These are phyloP conservation scores for Cancer borealis DNA, from an alignment of 2,888 invertebrate species.

Conservation along the genomic window DNA sequence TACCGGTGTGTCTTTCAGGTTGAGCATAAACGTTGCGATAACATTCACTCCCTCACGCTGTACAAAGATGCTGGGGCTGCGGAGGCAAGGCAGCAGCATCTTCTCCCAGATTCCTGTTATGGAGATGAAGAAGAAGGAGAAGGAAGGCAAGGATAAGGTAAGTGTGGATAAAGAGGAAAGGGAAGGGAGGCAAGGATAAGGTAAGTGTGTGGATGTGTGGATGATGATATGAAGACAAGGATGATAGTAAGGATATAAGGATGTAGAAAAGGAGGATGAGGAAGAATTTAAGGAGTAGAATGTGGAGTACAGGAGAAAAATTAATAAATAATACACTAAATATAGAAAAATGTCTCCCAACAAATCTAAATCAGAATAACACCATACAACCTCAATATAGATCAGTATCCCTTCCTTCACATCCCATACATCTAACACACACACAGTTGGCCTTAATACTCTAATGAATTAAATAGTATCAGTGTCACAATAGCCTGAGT, in stretches of 20 bases:
- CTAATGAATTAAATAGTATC: too few species aligned
- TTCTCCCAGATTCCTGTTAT: slow-evolving; percentile 68
- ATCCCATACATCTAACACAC: too few species aligned
- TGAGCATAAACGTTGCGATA: slow-evolving; percentile 57
- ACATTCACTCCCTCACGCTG: slow-evolving; percentile 67
- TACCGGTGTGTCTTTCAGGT: slow-evolving; percentile 59
- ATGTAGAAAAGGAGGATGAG: not conserved
- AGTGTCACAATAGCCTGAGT: too few species aligned
- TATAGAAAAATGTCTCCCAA: not conserved
- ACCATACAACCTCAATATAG: too few species aligned
- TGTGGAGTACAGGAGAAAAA: not conserved
- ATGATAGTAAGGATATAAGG: too few species aligned
- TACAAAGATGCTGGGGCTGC: slow-evolving; percentile 70
- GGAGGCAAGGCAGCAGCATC: slow-evolving; percentile 60
- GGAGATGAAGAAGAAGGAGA: not conserved
- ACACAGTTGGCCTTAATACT: too few species aligned
- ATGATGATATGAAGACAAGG: too few species aligned
- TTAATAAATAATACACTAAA: not conserved
- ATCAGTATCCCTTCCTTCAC: too few species aligned
- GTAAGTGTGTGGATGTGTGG: too few species aligned
- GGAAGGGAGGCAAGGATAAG: not conserved
- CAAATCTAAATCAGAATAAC: not conserved
- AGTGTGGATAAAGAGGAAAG: not conserved
- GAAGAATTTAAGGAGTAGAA: not conserved
- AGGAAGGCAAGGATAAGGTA: not conserved